A percentile compares a stretch with the other conserved stretches of the same genome.
Conservation (phyloP, 2,888 invertebrate genomes). For the Cephus nigrinus region DNA sequence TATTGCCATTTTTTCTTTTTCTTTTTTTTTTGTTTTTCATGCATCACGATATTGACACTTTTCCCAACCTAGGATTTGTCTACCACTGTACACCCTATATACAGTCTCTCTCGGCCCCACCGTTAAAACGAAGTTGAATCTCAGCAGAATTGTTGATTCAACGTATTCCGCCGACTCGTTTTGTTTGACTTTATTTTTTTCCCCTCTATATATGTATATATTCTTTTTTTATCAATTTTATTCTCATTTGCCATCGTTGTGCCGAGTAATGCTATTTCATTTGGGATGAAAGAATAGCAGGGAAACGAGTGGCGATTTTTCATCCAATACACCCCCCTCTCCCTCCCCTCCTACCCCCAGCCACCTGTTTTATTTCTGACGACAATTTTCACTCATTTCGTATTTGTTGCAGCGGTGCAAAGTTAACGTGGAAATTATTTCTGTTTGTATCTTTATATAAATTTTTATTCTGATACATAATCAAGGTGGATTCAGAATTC, state of each 20-base stretch:
- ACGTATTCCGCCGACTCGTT: slow-evolving; percentile 11
- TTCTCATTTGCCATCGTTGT: not conserved
- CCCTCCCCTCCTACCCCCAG: too few relatives aligned
- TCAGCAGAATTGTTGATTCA: slow-evolving; percentile 18
- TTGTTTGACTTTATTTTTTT: not conserved
- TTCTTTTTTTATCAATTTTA: not conserved
- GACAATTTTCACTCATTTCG: not conserved
- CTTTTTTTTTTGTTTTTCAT: not conserved
- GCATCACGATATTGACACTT: not conserved
- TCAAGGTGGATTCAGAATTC: not conserved
- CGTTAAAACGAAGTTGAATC: slow-evolving; percentile 16
- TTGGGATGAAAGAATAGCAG: not conserved
- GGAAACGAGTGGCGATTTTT: not conserved
- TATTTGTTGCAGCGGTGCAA: not conserved
- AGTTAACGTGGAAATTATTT: not conserved
- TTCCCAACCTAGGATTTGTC: not conserved
- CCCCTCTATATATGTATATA: not conserved
- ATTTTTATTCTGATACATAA: not conserved
- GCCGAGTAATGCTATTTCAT: not conserved
- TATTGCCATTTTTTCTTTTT: not conserved
- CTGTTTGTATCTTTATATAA: not conserved
- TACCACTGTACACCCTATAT: not conserved
- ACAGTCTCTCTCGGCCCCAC: not conserved
- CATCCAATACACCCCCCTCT: not conserved
- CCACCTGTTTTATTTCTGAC: not conserved